A percentile compares a stretch with the other conserved stretches of the same genome.
phyloP scores from a whole-genome alignment of 2,113 vertebrate genomes.

The Halcyon senegalensis region DNA sequence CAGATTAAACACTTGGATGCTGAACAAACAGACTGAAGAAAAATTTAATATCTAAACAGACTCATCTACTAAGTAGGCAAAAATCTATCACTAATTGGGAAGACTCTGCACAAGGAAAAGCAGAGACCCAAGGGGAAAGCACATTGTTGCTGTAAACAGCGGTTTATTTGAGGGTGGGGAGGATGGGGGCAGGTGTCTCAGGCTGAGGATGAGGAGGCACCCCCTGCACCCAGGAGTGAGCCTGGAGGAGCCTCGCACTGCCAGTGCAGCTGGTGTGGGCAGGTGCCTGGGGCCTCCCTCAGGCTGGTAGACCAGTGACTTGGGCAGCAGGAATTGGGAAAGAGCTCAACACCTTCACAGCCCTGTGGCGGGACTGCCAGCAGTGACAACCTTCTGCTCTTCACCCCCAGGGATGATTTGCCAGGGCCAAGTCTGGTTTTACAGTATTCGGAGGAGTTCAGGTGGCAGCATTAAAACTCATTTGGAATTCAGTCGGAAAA shows the following conservation, averaged over 20 bases:
- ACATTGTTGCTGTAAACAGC: not conserved
- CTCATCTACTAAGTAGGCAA: not conserved
- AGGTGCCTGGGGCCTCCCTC: accelerated
- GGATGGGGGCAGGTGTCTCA: accelerated
- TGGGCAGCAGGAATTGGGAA: not conserved
- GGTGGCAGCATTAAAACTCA: not conserved
- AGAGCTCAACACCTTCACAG: not conserved
- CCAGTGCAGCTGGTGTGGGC: not conserved
- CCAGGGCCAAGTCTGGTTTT: not conserved
- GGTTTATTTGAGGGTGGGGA: accelerated
- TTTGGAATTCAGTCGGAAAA: not conserved
- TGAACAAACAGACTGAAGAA: not conserved
- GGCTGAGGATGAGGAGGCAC: not conserved
- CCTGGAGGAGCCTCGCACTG: not conserved
- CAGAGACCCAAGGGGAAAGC: not conserved
- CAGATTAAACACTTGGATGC: not conserved
- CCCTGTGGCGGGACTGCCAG: not conserved
- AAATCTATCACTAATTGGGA: not conserved
- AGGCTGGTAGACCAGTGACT: accelerated
- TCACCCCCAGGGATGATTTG: not conserved
- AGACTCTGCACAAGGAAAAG: not conserved
- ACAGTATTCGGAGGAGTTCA: not conserved
- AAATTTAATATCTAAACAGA: not conserved
- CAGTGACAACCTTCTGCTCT: not conserved
- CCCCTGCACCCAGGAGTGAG: not conserved